Base-by-base conservation (phyloP, 2,888 invertebrate species). In the Acrobasis suavella region DNA sequence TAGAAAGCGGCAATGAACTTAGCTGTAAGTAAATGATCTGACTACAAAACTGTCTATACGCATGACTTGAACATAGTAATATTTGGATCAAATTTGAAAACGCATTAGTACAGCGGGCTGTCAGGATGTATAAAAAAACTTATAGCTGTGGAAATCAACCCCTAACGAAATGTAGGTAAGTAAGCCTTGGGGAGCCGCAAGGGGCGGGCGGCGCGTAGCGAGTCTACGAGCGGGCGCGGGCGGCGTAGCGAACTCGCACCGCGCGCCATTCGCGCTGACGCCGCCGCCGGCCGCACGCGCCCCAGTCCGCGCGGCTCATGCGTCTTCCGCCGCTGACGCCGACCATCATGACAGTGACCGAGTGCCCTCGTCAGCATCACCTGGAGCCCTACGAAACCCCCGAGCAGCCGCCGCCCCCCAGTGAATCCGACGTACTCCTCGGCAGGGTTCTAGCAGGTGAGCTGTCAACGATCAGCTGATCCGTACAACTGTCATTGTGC, bases 211-310 rank as follows among this genome's bases (percentile, higher is more conserved):
- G 80, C 76, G 71, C 77, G 78, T 77, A 78, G 80, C 72, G 66
- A 75, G 64, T 69, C 79, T 84, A 83, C 82, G 82, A 79, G 82
- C 78, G 77, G 78, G 73, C 76, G 80, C 86, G 82, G 81, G 82
- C 86, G 84, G 80, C 87, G 84, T 87, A 88, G 91, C 85, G 80
- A 80, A 69, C 68, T 65, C 69, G 74, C 75, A 76, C 72, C 80
- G 83, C 83, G 82, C 85, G 90, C 87, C 93, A 90, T 89, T 91
- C 91, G 89, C 82, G 90, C 80, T 78, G 81, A 80, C 86, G 87
- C 89, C 91, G 91, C 86, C 91, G 89, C 82, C 89, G 89, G 86
- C 81, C 88, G 83, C 91, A 91, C 90, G 90, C 90, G 91, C 82
- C 74, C 82, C 82, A 69, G 70, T 72, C 70, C 77, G 85, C 83